These are phyloP conservation scores for Ovis aries DNA, from an alignment of 2,113 vertebrate genomes.

Conservation along the genomic window ARS-UI_Ramb_v3.0 NC_056055.1:96183001-96183500, in stretches of 20 bases:
- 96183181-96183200: not conserved
- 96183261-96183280: not conserved
- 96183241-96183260: not conserved
- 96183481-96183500: not conserved
- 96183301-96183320: not conserved
- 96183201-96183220: slow-evolving; percentile 26
- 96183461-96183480: not conserved
- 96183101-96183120: slow-evolving; percentile 26
- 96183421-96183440: not conserved
- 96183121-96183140: slow-evolving; percentile 46
- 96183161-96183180: not conserved
- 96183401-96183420: not conserved
- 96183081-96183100: not conserved
- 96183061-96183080: slow-evolving; percentile 46
- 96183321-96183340: slow-evolving; percentile 26
- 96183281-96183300: not conserved
- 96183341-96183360: not conserved
- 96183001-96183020: slow-evolving; percentile 43
- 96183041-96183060: not conserved
- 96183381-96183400: slow-evolving; percentile 13
- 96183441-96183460: not conserved
- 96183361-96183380: slow-evolving; percentile 25
- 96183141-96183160: not conserved
- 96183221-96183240: not conserved
- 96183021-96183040: slow-evolving; percentile 56